These are phyloP conservation scores for Phalacrocorax aristotelis DNA, from an alignment of 2,113 vertebrate species.

Conservation along the genomic window DNA sequence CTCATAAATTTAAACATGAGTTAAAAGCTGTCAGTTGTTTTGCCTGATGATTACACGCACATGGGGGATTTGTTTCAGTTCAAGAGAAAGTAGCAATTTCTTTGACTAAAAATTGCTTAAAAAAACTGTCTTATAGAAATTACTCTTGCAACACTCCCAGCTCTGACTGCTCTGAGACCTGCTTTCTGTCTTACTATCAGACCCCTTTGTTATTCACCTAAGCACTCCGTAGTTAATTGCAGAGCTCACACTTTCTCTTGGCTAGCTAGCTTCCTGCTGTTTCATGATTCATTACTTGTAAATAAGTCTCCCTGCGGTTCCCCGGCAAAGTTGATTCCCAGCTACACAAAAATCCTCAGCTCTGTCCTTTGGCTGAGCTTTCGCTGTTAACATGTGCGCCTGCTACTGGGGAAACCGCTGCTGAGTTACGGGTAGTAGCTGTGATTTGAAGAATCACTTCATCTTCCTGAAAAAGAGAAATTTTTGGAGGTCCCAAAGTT, in stretches of 20 bases:
- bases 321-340: neutral
- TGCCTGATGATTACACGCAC: neutral
- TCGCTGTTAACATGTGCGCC: neutral
- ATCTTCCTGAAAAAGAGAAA: neutral
- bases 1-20: neutral
- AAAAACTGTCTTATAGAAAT: neutral
- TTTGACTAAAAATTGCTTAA: neutral
- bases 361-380: slow-evolving; percentile 8
- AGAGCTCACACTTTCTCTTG: slow-evolving; percentile 55
- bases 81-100: neutral
- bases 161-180: neutral
- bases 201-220: slow-evolving; percentile 47
- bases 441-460: neutral
- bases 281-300: slow-evolving; percentile 56
- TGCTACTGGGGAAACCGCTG: neutral
- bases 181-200: neutral
- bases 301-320: slow-evolving; percentile 32
- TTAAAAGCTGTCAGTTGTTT: neutral
- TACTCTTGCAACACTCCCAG: neutral
- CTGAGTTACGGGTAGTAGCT: neutral
- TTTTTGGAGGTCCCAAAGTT: neutral
- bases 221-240: slow-evolving; percentile 20
- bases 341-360: neutral
- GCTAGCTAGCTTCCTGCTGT: slow-evolving; percentile 31
- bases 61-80: neutral